A percentile compares a stretch with the other conserved stretches of the same genome.
phyloP scores from a whole-genome alignment of 2,113 vertebrate genomes.

The Uria lomvia region DNA sequence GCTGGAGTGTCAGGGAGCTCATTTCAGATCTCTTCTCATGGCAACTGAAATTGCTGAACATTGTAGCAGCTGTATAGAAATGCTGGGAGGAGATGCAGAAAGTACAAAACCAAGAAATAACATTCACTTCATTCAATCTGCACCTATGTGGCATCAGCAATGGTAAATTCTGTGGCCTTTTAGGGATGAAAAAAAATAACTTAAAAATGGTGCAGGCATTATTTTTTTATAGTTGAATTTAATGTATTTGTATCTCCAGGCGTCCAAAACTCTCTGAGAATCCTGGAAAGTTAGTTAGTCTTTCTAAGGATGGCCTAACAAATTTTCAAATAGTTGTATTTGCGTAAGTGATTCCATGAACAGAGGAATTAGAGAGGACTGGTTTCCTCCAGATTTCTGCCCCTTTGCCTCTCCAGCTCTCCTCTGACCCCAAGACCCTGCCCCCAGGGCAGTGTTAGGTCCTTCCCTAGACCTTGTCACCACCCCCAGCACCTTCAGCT shows the following conservation, averaged over 20 bases:
- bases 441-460: not conserved
- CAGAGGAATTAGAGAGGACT: not conserved
- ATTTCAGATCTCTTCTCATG: not conserved
- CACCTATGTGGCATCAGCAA: not conserved
- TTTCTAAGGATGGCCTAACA: not conserved
- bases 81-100: not conserved
- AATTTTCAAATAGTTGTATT: not conserved
- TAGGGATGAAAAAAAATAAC: not conserved
- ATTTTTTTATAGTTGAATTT: not conserved
- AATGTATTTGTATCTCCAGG: not conserved
- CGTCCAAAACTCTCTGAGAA: not conserved
- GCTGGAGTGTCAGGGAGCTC: not conserved
- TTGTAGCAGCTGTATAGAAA: not conserved
- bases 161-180: not conserved
- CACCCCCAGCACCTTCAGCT: not conserved
- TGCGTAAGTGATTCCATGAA: not conserved
- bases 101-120: not conserved
- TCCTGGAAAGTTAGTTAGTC: not conserved
- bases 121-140: not conserved
- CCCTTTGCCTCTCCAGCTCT: not conserved
- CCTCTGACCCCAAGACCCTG: fast-evolving
- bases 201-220: not conserved
- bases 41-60: not conserved
- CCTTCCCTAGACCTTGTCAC: not conserved
- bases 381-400: not conserved